Percentiles rank a stretch among this genome's conserved stretches.
Evolutionary conservation across 2,888 invertebrate species (phyloP).

Genomic region (Drosophila algonquin): DNA sequence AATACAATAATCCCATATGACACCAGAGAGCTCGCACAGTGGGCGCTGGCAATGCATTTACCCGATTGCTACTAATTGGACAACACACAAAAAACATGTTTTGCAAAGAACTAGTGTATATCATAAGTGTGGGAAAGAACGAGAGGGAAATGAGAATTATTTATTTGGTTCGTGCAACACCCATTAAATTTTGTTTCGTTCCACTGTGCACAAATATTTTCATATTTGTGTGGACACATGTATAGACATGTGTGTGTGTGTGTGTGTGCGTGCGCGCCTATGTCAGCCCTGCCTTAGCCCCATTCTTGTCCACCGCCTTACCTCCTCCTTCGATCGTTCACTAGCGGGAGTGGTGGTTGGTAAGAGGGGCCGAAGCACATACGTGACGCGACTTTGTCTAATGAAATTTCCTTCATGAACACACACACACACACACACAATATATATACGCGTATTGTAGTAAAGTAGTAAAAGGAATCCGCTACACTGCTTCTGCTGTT

Average conservation of each 20-base stretch:
- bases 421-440: constrained; percentile 13
- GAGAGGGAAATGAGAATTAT: neutral
- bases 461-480: constrained; percentile 15
- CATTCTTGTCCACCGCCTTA: constrained; percentile 28
- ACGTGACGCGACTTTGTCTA: constrained; percentile 48
- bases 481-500: constrained; percentile 7
- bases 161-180: neutral
- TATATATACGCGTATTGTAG: neutral
- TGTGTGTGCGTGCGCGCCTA: constrained; percentile 6
- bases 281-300: constrained; percentile 42
- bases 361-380: constrained; percentile 23
- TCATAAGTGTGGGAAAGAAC: neutral
- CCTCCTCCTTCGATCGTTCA: constrained; percentile 21
- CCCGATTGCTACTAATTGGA: neutral
- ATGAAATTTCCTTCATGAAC: constrained; percentile 45
- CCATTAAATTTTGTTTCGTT: neutral
- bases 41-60: constrained; percentile 5
- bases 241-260: neutral
- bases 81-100: neutral
- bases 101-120: neutral
- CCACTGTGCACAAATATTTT: constrained; percentile 35
- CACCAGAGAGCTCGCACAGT: constrained; percentile 43
- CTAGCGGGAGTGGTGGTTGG: constrained; percentile 7
- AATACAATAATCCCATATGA: constrained; percentile 58
- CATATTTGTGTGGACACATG: constrained; percentile 9